These are phyloP conservation scores for Leucopsar rothschildi DNA, from an alignment of 2,113 vertebrate genomes.

Conservation along the genomic window DNA sequence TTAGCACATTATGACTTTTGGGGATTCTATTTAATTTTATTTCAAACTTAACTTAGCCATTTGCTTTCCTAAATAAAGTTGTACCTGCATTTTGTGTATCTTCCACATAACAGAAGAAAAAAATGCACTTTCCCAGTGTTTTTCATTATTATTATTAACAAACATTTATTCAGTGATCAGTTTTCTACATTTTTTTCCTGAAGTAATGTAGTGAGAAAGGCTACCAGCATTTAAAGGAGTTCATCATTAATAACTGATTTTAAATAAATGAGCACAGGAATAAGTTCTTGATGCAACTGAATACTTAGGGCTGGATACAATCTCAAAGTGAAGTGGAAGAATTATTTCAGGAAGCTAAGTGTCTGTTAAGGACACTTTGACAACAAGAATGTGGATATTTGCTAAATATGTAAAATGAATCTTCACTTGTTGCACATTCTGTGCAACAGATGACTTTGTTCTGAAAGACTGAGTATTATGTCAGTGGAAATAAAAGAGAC, in stretches of 20 bases:
- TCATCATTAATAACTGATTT: neutral
- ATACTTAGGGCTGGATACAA: neutral
- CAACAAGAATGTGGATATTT: neutral
- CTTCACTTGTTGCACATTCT: neutral
- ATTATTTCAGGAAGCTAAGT: neutral
- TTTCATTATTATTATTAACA: neutral
- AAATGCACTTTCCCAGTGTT: fast-evolving
- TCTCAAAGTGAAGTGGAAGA: neutral
- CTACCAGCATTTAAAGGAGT: neutral
- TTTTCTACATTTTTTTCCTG: neutral
- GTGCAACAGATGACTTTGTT: neutral
- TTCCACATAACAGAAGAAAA: neutral
- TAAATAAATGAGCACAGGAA: neutral
- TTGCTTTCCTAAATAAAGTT: neutral
- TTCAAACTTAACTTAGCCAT: neutral
- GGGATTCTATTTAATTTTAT: neutral
- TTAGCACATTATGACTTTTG: neutral
- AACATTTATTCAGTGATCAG: neutral
- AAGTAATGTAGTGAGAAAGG: neutral
- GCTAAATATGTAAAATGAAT: neutral
- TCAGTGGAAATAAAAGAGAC: neutral
- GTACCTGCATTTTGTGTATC: fast-evolving
- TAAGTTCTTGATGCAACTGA: neutral
- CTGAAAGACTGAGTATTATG: neutral
- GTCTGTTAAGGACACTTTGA: neutral